Evolutionary conservation across 2,888 invertebrate species (phyloP).

Genomic region (Agonopterix heracliana): DNA sequence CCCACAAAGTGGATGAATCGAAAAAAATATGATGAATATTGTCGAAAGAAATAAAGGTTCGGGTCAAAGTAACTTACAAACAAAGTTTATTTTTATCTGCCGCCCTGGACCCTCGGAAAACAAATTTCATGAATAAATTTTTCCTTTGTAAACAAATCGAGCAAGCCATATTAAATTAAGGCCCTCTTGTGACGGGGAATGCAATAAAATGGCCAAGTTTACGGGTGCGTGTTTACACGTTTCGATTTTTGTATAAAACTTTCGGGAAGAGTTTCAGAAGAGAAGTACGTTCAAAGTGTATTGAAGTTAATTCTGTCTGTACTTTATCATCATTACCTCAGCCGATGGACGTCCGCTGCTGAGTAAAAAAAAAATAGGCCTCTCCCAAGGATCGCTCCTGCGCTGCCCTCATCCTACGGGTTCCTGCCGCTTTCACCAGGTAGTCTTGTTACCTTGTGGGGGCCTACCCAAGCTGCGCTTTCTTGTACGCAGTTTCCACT

Average conservation of each 20-base stretch:
- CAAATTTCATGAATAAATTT: slow-evolving; percentile 75
- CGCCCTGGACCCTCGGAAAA: slow-evolving; percentile 54
- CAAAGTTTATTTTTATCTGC: slow-evolving; percentile 60
- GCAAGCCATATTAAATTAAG: slow-evolving; percentile 68
- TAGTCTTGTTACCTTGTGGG: no score
- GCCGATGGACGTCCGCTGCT: no score
- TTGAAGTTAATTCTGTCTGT: no score
- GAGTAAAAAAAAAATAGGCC: no score
- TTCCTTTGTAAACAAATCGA: slow-evolving; percentile 75
- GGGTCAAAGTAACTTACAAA: slow-evolving; percentile 51
- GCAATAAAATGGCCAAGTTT: slow-evolving; percentile 48
- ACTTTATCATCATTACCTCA: no score
- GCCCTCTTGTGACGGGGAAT: slow-evolving; percentile 47
- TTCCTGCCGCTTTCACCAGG: no score
- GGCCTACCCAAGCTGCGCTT: no score
- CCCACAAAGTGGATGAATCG: slow-evolving; percentile 19
- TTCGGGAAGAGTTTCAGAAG: neutral
- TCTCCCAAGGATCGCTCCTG: no score
- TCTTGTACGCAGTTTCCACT: no score
- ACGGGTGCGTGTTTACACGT: slow-evolving; percentile 27
- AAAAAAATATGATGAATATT: slow-evolving; percentile 42
- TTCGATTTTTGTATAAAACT: slow-evolving; percentile 9
- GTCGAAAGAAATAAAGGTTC: slow-evolving; percentile 28
- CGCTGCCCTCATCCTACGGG: no score
- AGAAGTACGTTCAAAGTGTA: no score